Evolutionary conservation across 1,140 invertebrate species (phyloP).

Genomic region (Leptonema lineaticorne): DNA sequence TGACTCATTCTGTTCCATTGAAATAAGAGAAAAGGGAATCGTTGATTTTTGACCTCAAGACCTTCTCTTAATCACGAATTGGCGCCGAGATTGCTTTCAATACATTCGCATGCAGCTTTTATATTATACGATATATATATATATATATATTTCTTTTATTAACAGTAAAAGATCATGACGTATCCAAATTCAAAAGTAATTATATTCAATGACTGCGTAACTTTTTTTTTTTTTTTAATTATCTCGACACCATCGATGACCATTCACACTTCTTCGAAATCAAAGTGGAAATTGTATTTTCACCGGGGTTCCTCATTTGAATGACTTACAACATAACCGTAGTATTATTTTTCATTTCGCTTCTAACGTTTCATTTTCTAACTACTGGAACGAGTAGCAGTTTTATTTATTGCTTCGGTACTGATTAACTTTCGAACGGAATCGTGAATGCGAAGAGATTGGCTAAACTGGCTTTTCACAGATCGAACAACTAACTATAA

Average conservation of each 20-base stretch:
- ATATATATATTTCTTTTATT: not conserved
- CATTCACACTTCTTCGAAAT: not conserved
- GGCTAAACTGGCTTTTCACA: slow-evolving; percentile 23
- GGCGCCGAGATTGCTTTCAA: not conserved
- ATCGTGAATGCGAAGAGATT: slow-evolving; percentile 9
- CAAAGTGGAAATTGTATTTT: not conserved
- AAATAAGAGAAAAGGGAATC: slow-evolving; percentile 1
- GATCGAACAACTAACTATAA: not conserved
- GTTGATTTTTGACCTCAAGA: not conserved
- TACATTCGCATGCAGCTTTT: not conserved
- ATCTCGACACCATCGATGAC: not conserved
- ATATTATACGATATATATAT: not conserved
- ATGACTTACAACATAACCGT: no score
- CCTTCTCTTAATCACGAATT: slow-evolving; percentile 9
- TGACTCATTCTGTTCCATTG: slow-evolving; percentile 3
- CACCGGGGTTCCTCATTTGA: no score
- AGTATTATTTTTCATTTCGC: no score
- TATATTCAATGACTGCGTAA: not conserved
- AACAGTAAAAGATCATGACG: not conserved
- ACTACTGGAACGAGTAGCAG: not conserved
- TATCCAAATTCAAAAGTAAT: not conserved
- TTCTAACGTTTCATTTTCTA: not conserved
- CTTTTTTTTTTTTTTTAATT: not conserved
- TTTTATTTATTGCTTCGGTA: slow-evolving; percentile 7
- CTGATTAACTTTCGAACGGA: slow-evolving; percentile 18